Base-by-base conservation (phyloP, 2,888 invertebrate species). In the Hypercompe scribonia region DNA sequence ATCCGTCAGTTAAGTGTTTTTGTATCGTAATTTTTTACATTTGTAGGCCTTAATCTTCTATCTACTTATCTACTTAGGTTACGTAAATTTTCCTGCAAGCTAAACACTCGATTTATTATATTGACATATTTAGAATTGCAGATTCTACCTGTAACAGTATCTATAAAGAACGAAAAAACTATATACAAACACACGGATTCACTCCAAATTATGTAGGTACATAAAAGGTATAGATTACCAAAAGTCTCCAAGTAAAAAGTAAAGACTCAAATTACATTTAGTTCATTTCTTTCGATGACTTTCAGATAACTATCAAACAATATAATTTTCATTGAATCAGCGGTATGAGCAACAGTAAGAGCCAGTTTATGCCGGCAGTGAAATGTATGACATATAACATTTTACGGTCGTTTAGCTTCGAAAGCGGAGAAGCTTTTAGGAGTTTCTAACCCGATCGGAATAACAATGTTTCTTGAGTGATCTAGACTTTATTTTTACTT, bases 381-480 rank as follows among this genome's bases (percentile, higher is more conserved):
- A 61, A 61, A 65, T 65, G 64, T 65, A 65, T 65, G 42, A 63
- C 46, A 70, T 39, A 70, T 79, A 81, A 76, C 73, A 77, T 81
- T 79, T 77, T 74, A 83, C 73, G 76, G 72, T 39, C 72, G 50
- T 81, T 80, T 73, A 46, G 65, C 70, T 66, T 64, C 65, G 81
- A 74, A 81, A 81, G 31, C 50, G 33, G 81, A 83, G 84, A 72
- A 65, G 79, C 84, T 83, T 76, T 83, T 82, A 79, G 65, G 67
- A 65, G 68, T 42, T 34, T 54, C 61, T 42, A 33, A 46, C 64
- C 65, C 68, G 77, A 34, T 36, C 24, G 18, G 84, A 83, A 82
- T 82, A 81, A 77, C 84, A 83, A 84, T 83, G 81, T 80, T 67
- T 68, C 61, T 42, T 67, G 42, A 63, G 72, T 66, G 69, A 66